Evolutionary conservation across 2,113 vertebrate species (phyloP).

Genomic region (human): DNA sequence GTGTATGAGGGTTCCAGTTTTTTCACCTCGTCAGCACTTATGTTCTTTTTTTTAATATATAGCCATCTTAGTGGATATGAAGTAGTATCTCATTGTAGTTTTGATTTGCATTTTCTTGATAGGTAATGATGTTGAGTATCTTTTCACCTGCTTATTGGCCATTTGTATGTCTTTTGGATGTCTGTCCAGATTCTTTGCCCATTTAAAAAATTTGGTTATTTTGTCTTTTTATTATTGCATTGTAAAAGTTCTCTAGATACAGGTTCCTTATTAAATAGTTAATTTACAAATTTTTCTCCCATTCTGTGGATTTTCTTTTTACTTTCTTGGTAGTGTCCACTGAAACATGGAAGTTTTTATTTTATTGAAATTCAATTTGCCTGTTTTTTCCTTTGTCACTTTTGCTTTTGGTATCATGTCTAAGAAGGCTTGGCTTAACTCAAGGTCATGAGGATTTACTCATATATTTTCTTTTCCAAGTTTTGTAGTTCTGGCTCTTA

Average conservation of each 20-base stretch:
- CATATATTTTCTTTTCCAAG: background rate
- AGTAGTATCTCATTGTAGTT: background rate
- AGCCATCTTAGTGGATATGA: background rate
- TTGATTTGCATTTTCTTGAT: background rate
- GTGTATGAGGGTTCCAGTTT: background rate
- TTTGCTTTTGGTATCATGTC: background rate
- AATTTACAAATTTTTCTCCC: background rate
- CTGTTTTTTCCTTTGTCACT: background rate
- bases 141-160: background rate
- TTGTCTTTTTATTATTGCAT: conserved; percentile 4
- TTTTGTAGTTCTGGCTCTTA: background rate
- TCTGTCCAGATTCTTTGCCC: background rate
- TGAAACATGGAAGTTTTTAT: background rate
- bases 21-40: background rate
- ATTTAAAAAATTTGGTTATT: background rate
- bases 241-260: conserved; percentile 17
- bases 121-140: background rate
- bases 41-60: background rate
- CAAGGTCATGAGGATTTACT: background rate
- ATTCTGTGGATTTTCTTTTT: conserved; percentile 24
- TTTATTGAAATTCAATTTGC: background rate
- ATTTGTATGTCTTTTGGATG: background rate
- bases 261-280: background rate
- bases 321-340: background rate
- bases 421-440: background rate